These are phyloP conservation scores for Globodera ellingtonae DNA, from an alignment of 1,140 invertebrate species.

Conservation along the genomic window DNA sequence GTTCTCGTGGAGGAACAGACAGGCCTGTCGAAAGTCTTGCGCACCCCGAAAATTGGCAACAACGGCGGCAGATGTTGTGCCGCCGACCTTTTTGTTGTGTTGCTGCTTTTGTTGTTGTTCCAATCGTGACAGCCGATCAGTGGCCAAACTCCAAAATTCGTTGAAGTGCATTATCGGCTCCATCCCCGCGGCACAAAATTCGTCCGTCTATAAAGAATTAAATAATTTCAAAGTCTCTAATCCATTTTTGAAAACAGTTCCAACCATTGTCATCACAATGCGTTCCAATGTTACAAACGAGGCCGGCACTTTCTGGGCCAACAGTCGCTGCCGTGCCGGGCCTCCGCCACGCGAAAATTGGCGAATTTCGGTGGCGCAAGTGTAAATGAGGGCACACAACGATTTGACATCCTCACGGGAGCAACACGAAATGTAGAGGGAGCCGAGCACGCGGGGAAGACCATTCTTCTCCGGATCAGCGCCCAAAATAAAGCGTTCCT, in stretches of 20 bases:
- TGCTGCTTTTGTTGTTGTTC: constrained; percentile 68
- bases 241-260: constrained; percentile 25
- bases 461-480: constrained; percentile 94
- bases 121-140: constrained; percentile 69
- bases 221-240: background rate
- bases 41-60: constrained; percentile 77
- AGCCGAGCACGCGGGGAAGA: constrained; percentile 86
- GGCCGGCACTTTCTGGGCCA: constrained; percentile 92
- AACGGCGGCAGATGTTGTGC: background rate
- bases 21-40: constrained; percentile 89
- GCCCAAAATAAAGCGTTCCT: constrained; percentile 80
- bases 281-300: constrained; percentile 92
- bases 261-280: constrained; percentile 62
- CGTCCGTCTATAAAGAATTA: constrained; percentile 64
- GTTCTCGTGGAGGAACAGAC: constrained; percentile 94
- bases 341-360: constrained; percentile 72
- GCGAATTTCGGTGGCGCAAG: constrained; percentile 82
- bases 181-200: constrained; percentile 66
- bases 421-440: constrained; percentile 85
- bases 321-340: constrained; percentile 79
- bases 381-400: constrained; percentile 71
- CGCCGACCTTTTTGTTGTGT: background rate
- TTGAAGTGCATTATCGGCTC: constrained; percentile 88
- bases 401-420: constrained; percentile 86
- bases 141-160: constrained; percentile 75